These are phyloP conservation scores for Hemichromis elongatus DNA, from an alignment of 2,113 vertebrate species.

Conservation along the genomic window DNA sequence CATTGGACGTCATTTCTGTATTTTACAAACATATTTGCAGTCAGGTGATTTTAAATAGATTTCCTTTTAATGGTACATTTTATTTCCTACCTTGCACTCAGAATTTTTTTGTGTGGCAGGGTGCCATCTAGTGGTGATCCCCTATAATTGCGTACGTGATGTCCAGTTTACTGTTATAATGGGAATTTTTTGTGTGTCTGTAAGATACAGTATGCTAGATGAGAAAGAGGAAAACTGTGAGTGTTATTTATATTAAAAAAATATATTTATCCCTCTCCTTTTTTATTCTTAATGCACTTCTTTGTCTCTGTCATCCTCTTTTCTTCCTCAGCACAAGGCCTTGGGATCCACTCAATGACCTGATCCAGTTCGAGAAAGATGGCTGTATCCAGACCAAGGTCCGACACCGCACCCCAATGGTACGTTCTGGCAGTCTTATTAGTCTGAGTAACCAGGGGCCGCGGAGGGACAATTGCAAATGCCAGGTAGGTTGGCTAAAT, in stretches of 20 bases:
- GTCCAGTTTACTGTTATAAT: not conserved
- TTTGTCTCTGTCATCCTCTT: not conserved
- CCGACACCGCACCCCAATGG: slow-evolving; percentile 96
- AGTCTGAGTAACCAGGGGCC: slow-evolving; percentile 83
- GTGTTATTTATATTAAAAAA: not conserved
- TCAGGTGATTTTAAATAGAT: not conserved
- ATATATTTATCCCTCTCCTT: not conserved
- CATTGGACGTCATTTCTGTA: rapidly evolving
- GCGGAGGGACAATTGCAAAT: slow-evolving; percentile 76
- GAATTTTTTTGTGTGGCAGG: not conserved
- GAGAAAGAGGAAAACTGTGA: not conserved
- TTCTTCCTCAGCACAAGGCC: slow-evolving; percentile 83
- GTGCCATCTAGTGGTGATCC: slow-evolving; percentile 18
- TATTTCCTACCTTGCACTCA: not conserved
- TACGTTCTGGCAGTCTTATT: slow-evolving; percentile 84
- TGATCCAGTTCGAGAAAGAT: slow-evolving; percentile 98
- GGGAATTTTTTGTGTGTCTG: not conserved
- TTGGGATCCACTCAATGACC: slow-evolving; percentile 96
- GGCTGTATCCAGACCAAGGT: slow-evolving; percentile 96
- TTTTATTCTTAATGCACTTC: not conserved
- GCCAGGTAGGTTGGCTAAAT: slow-evolving; percentile 62
- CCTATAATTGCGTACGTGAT: not conserved
- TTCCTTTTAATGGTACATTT: not conserved
- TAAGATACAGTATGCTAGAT: not conserved
- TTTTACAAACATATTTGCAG: not conserved